Evolutionary conservation across 2,797 vertebrate species (phyloP).

Genomic region (Dendrocincla tyrannina): DNA sequence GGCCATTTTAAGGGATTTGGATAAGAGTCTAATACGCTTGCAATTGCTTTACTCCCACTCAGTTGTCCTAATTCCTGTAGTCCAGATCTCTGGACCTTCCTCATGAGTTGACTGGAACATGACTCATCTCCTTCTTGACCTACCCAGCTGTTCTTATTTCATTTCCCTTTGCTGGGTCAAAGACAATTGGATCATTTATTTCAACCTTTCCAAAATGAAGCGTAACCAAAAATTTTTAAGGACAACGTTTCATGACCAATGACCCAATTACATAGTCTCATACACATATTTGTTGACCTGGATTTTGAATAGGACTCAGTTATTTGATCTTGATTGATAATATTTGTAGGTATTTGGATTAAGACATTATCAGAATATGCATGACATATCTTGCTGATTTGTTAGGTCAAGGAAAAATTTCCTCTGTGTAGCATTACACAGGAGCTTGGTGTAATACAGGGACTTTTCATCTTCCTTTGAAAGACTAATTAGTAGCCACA

Average conservation of each 20-base stretch:
- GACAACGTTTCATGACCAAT: background rate
- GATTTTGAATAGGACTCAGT: background rate
- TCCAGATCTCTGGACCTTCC: slow-evolving; percentile 52
- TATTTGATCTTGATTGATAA: slow-evolving; percentile 5
- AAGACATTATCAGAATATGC: background rate
- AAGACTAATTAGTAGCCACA: slow-evolving; percentile 26
- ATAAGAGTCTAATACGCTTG: background rate
- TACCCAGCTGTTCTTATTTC: slow-evolving; percentile 59
- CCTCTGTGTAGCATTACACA: background rate
- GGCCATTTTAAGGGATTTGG: slow-evolving; percentile 12
- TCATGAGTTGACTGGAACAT: slow-evolving; percentile 24
- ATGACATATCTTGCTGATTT: background rate
- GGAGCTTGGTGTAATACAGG: background rate
- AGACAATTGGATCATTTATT: slow-evolving; percentile 41
- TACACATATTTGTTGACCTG: background rate
- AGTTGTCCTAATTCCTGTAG: slow-evolving; percentile 42
- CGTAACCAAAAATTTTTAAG: slow-evolving; percentile 11
- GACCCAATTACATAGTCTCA: background rate
- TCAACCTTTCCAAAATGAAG: slow-evolving; percentile 25
- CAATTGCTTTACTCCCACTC: slow-evolving; percentile 38
- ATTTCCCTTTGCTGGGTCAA: slow-evolving; percentile 40
- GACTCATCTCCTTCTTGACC: slow-evolving; percentile 56
- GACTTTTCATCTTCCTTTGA: slow-evolving; percentile 27
- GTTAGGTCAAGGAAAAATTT: background rate
- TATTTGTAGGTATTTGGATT: background rate